Percentiles rank a stretch among this genome's conserved stretches.
These are phyloP conservation scores for Bombyx mandarina DNA, from an alignment of 1,140 invertebrate species.

Conservation along the genomic window DNA sequence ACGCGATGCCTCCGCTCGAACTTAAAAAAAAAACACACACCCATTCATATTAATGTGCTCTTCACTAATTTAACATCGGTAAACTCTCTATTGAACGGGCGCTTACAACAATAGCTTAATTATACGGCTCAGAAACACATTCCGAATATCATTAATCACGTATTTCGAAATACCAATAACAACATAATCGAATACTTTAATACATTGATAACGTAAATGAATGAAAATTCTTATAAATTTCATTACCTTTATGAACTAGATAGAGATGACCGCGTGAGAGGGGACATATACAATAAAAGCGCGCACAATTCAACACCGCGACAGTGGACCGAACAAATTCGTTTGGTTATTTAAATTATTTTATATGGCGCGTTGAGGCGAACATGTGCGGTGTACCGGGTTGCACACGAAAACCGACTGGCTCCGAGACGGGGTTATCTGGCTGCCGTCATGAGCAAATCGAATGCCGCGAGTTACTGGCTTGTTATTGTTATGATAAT, in stretches of 20 bases:
- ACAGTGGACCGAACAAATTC: no score
- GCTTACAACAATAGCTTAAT: conserved; percentile 48
- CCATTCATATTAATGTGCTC: conserved; percentile 3
- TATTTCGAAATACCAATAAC: conserved; percentile 1
- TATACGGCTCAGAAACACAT: conserved; percentile 34
- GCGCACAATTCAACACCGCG: no score
- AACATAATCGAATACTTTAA: no score
- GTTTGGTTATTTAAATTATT: neutral
- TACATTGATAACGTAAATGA: no score
- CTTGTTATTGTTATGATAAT: conserved; percentile 69
- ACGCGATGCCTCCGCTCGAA: neutral
- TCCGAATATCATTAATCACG: conserved; percentile 38
- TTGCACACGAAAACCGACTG: conserved; percentile 26
- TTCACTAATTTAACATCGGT: conserved; percentile 30
- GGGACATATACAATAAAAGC: no score
- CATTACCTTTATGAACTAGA: no score
- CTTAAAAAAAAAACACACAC: neutral
- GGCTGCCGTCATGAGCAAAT: conserved; percentile 26
- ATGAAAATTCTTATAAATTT: no score
- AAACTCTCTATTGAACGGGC: conserved; percentile 31
- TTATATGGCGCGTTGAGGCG: neutral
- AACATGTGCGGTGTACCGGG: conserved; percentile 12
- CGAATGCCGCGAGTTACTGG: conserved; percentile 40
- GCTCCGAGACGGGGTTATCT: conserved; percentile 27
- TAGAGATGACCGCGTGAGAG: no score